Evolutionary conservation across 2,113 vertebrate genomes (phyloP).

Genomic region (Paratilapia polleni): DNA sequence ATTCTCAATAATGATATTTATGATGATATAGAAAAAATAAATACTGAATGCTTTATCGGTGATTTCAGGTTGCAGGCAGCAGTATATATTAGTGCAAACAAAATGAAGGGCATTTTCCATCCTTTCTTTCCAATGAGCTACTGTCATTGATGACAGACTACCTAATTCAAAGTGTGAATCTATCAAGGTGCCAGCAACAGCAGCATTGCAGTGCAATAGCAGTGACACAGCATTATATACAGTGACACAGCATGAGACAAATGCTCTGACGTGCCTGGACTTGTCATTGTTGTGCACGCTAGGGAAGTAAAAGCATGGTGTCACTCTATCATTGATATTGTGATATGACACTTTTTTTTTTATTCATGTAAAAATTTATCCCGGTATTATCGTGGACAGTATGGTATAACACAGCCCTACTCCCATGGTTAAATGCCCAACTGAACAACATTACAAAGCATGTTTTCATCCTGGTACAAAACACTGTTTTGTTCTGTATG

Average conservation of each 20-base stretch:
- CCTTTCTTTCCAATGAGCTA: background rate
- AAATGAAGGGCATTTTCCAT: background rate
- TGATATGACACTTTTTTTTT: background rate
- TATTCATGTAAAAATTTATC: background rate
- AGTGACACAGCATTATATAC: background rate
- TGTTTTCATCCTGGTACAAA: no score
- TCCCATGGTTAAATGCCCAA: background rate
- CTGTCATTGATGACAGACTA: background rate
- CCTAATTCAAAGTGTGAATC: background rate
- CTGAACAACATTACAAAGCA: background rate
- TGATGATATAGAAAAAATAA: background rate
- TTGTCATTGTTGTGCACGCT: background rate
- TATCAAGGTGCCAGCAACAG: background rate
- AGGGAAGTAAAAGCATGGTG: background rate
- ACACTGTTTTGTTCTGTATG: background rate
- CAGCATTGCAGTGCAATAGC: background rate
- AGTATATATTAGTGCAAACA: background rate
- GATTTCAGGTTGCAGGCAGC: background rate
- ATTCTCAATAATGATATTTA: background rate
- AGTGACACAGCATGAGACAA: background rate
- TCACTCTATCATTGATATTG: background rate
- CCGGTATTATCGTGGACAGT: background rate
- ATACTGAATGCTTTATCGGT: background rate
- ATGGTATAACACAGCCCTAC: fast-evolving
- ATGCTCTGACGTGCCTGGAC: no score